These are phyloP conservation scores for Bradypodion pumilum DNA, from an alignment of 2,797 vertebrate species.

Conservation along the genomic window DNA sequence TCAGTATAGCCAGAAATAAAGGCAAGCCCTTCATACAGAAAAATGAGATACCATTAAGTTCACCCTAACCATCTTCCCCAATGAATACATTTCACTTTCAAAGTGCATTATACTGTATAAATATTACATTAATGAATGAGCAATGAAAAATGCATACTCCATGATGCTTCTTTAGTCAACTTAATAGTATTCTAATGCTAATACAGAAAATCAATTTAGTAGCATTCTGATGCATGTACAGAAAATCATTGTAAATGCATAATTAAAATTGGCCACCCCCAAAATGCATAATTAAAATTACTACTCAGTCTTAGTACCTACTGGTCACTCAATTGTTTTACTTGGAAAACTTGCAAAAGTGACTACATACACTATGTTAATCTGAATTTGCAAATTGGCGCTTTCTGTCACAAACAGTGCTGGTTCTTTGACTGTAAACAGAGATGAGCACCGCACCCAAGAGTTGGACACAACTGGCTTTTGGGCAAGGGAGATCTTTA, in stretches of 20 bases:
- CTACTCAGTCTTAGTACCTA: not conserved
- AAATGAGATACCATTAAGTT: constrained; percentile 7
- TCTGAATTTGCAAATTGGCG: not conserved
- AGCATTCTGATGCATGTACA: not conserved
- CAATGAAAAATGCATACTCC: constrained; percentile 13
- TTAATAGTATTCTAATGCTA: not conserved
- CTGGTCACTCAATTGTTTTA: not conserved
- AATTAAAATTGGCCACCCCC: not conserved
- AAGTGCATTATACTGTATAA: constrained; percentile 29
- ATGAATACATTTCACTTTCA: constrained; percentile 28
- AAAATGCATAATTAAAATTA: not conserved
- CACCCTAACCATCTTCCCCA: not conserved
- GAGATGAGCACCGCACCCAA: too few relatives aligned
- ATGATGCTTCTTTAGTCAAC: not conserved
- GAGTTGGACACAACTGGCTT: too few relatives aligned
- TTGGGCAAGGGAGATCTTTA: too few relatives aligned
- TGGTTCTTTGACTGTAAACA: too few relatives aligned
- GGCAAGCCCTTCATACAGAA: not conserved
- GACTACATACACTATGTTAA: not conserved
- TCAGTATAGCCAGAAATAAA: not conserved
- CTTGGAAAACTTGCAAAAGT: accelerated
- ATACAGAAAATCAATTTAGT: not conserved
- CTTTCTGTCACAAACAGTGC: too few relatives aligned
- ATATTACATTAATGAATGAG: constrained; percentile 3
- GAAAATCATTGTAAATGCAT: not conserved